phyloP scores from a whole-genome alignment of 2,888 invertebrate species.

The Mythimna vitellina region DNA sequence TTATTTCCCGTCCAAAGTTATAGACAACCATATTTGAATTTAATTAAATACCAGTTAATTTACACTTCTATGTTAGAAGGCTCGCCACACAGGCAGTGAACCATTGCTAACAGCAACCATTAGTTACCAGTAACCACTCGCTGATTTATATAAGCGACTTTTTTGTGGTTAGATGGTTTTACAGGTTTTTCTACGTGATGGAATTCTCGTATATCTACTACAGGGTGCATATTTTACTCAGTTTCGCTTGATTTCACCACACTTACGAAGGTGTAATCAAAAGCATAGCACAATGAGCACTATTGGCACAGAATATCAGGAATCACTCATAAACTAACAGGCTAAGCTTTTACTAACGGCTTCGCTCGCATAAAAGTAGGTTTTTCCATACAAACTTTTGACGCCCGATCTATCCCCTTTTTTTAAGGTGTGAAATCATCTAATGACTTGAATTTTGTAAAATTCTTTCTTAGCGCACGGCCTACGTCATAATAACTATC shows the following conservation, averaged over 20 bases:
- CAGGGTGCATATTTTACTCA: slow-evolving; percentile 14
- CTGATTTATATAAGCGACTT: slow-evolving; percentile 28
- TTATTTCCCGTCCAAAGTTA: not conserved
- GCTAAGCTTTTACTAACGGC: too few species aligned
- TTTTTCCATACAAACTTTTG: not conserved
- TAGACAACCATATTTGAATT: not conserved
- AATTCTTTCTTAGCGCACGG: too few species aligned
- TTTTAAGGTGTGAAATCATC: too few species aligned
- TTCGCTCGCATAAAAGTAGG: too few species aligned
- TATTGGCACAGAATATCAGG: not conserved
- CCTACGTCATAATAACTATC: too few species aligned
- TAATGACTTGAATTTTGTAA: too few species aligned
- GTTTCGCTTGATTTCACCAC: slow-evolving; percentile 1
- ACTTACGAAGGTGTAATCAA: not conserved
- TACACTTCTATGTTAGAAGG: slow-evolving; percentile 3
- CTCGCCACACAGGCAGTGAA: slow-evolving; percentile 23
- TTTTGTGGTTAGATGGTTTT: slow-evolving; percentile 10
- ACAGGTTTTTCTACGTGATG: slow-evolving; percentile 21
- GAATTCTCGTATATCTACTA: slow-evolving; percentile 5
- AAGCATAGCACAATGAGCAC: not conserved
- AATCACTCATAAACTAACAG: too few species aligned
- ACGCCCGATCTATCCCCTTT: too few species aligned
- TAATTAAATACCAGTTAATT: slow-evolving; percentile 3
- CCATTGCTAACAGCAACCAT: slow-evolving; percentile 15
- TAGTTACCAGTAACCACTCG: slow-evolving; percentile 31